A percentile compares a stretch with the other conserved stretches of the same genome.
Evolutionary conservation across 2,888 invertebrate species (phyloP).

Genomic region (Andrena praecox): DNA sequence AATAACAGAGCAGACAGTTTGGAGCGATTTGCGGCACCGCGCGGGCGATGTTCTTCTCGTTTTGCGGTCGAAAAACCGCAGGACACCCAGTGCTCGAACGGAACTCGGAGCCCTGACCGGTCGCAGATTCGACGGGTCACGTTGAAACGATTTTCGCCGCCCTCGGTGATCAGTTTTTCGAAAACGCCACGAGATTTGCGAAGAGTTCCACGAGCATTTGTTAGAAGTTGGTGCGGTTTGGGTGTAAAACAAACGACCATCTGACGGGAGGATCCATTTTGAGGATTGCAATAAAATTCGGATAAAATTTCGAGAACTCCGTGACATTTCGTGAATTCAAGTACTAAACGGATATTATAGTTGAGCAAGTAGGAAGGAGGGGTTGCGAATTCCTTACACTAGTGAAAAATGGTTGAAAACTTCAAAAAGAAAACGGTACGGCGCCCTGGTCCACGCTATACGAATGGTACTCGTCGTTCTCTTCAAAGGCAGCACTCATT

Average conservation of each 20-base stretch:
- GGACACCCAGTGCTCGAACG: conserved; percentile 46
- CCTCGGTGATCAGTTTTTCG: conserved; percentile 30
- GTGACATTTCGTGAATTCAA: neutral
- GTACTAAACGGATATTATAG: too few species aligned
- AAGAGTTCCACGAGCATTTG: neutral
- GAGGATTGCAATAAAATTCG: neutral
- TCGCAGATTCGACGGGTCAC: conserved; percentile 16
- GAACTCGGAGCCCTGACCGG: conserved; percentile 9
- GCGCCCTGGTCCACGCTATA: conserved; percentile 11
- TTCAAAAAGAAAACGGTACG: neutral
- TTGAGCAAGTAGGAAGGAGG: too few species aligned
- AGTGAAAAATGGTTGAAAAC: neutral
- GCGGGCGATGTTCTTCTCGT: conserved; percentile 34
- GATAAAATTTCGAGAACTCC: neutral
- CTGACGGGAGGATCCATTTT: neutral
- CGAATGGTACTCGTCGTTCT: conserved; percentile 42
- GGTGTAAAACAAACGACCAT: neutral
- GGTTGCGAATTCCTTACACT: neutral
- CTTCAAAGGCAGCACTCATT: conserved; percentile 53
- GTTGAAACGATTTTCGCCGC: conserved; percentile 29
- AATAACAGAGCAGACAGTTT: conserved; percentile 56
- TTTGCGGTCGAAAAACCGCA: conserved; percentile 70
- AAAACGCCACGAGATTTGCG: neutral
- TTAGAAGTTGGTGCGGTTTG: neutral
- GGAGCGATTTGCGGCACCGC: conserved; percentile 62